Conservation (phyloP, 92 coral and sea anemone genomes). For the Porites cylindrica region DNA sequence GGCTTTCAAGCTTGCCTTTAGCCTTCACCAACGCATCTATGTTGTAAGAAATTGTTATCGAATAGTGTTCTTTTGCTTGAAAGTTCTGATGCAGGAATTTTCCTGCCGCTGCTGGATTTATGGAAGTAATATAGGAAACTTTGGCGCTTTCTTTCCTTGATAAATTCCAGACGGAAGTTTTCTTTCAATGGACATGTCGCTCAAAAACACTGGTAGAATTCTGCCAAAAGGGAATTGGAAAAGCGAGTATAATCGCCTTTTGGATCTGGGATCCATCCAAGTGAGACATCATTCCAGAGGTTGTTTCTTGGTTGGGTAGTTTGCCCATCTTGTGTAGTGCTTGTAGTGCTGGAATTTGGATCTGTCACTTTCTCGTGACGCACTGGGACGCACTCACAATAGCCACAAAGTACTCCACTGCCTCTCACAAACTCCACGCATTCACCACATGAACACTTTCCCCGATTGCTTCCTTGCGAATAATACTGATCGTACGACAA, state of each 20-base stretch:
- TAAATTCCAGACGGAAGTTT: no score
- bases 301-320: conserved; percentile 29
- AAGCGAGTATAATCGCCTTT: no score
- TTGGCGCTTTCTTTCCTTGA: no score
- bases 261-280: conserved; percentile 29
- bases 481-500: neutral
- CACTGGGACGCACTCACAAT: conserved; percentile 13
- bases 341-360: conserved; percentile 24
- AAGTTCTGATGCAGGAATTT: conserved; percentile 32
- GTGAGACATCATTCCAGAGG: conserved; percentile 35
- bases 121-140: neutral
- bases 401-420: conserved; percentile 31
- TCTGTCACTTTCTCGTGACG: conserved; percentile 38
- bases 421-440: conserved; percentile 35
- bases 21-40: conserved; percentile 34
- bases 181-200: no score
- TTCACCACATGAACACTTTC: conserved; percentile 36
- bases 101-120: conserved; percentile 39
- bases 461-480: conserved; percentile 28
- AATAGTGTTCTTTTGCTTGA: conserved; percentile 40
- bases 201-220: no score
- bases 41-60: conserved; percentile 16
- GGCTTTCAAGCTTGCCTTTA: neutral
- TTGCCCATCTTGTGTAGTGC: conserved; percentile 21
- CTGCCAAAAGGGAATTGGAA: no score